Base-by-base conservation (phyloP, 2,797 vertebrate genomes). In the Propithecus perrieri region DNA sequence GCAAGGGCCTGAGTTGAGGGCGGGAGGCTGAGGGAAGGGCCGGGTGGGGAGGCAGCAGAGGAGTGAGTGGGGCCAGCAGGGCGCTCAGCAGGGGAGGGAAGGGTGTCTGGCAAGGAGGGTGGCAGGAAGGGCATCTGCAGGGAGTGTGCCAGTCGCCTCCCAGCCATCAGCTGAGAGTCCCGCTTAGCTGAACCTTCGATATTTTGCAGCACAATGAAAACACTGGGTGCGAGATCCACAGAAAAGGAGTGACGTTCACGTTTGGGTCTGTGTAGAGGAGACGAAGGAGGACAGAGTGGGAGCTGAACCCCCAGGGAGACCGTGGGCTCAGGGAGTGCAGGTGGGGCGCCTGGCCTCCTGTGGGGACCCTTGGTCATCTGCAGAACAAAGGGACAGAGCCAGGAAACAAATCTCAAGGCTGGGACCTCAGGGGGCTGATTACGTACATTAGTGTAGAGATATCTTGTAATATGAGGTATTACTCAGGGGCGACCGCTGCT, bases 91-190 rank as follows among this genome's bases (percentile, higher is more conserved):
- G 15, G 50, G 15, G 15, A 53, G 50, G 50, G 50, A 18, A 53
- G 15, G 50, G 50, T 17, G 50, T 53, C 50, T 53, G 50, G 50
- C 50, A 53, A 33, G n/a, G 38, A 17, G 4, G 50, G 50, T 6
- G 15, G 50, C 50, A 53, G 38, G 67, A 30, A 74, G 46, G 15
- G 28, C 0, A 4, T 18, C 4, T 4, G 18, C 71, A 38, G 33
- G 26, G 18, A 63, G 7, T 0, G 0, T 26, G 14, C 10, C 8
- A 30, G 50, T 35, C 10, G 1, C 5, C 0, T 89, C n/a, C 76
- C 14, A 59, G n/a, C 59, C 43, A 6, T 38, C 12, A 53, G 15
- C 11, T 41, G 12, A 22, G 18, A 78, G 48, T 6, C 9, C 43
- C 78, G 71, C 12, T 79, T 30, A 65, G 18, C 5, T 28, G 59